Evolutionary conservation across 2,888 invertebrate genomes (phyloP), one percentile per base, ranked within the genome.

Genomic region (Harpalus rubripes): DNA sequence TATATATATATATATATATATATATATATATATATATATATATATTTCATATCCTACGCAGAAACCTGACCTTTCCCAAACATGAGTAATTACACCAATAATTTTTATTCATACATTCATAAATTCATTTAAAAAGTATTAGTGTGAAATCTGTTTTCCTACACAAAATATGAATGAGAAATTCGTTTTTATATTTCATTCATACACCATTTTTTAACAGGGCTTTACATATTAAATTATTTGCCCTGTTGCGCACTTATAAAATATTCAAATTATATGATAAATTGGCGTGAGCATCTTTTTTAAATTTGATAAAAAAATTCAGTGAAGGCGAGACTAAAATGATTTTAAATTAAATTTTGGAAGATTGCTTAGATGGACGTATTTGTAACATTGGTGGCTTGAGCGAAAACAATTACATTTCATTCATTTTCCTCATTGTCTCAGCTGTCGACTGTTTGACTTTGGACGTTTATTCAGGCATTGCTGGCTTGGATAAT

Each of bases 271-370:
- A 52, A 52, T 52, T 52, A 52, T 8, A 52, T 52, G 44, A 52
- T 52, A 52, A 52, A 52, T 52, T 52, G 44, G 44, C 10, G 7
- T 52, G 12, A 8, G 12, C 0, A 44, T 52, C 4, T 52, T 52
- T 52, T 52, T 52, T 12, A 12, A 52, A n/a, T n/a, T 56, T 56
- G 12, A 56, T n/a, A 15, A 15, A 7, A 59, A 16, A 16, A 59
- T 16, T 15, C 16, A 15, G 15, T 15, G 59, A 59, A 16, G 59
- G 15, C 15, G 59, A 15, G 18, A 68, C 39, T 76, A 52, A 18
- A 44, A 76, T 52, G 52, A 52, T 76, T 76, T 76, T 76, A 52
- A 76, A 76, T 76, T 76, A 76, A 76, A 76, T 76, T 76, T 76
- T 56, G 16, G 76, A 18, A 76, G n/a, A n/a, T 52, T 56, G 56